Base-by-base conservation (phyloP, 64 coral and sea anemone species). In the Stylophora pistillata region DNA sequence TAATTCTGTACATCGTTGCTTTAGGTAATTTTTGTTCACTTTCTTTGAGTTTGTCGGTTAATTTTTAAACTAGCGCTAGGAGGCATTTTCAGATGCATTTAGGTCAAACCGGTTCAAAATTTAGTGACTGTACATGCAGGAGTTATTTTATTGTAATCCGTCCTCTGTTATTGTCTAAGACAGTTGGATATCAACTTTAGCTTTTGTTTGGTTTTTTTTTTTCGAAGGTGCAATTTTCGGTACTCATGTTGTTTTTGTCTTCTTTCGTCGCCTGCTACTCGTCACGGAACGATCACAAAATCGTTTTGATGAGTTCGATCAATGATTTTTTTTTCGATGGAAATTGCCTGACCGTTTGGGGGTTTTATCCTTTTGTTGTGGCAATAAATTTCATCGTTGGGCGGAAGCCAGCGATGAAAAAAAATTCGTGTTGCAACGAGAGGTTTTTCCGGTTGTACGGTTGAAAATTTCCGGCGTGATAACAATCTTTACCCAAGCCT, bases 351-450 rank as follows among this genome's bases (percentile, higher is more conserved):
- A 33, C 60, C 2, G 11, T 33, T 23, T 27, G 12, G 30, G 31
- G 5, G 11, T 70, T 83, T 69, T 16, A 15, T 15, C 3, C 26
- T 84, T 20, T 70, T 84, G 64, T 84, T 60, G 28, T 70, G 60
- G 62, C 23, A 34, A 84, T 84, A 60, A 84, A 84, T 84, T 84
- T 47, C 37, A 47, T 47, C 37, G 32, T 20, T 69, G 20, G 37
- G 13, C 80, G 80, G 80, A 84, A 84, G 62, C 62, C 2, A 69
- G 32, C 80, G 26, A 68, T n/a, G 64, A 68, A 68, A 16, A 84
- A n/a, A 84, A 65, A 69, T 62, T 65, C 59, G 33, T 84, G 60
- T 23, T 69, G 66, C 21, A 84, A 69, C 32, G 16, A 68, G 62
- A 82, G 58, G 59, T 34, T 29, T 61, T 84, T 84, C 58, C 61